Evolutionary conservation across 2,888 invertebrate species (phyloP).

Genomic region (Thereva unica): DNA sequence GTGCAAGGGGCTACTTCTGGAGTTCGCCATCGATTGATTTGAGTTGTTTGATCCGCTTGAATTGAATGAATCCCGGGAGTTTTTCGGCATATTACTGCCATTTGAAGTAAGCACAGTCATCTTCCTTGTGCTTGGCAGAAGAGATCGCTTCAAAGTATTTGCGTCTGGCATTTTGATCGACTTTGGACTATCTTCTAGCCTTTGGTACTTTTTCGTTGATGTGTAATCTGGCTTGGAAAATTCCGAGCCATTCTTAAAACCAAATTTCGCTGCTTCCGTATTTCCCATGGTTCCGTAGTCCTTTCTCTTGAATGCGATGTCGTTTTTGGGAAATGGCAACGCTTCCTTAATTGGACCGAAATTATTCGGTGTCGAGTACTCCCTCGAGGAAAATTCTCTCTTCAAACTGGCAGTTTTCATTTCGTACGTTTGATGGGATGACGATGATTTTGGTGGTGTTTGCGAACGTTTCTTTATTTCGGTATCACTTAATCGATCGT

Average conservation of each 20-base stretch:
- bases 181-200: conserved; percentile 41
- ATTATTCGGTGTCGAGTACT: conserved; percentile 38
- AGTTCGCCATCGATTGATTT: conserved; percentile 35
- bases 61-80: conserved; percentile 43
- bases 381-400: conserved; percentile 37
- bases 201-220: conserved; percentile 45
- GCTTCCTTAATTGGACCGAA: conserved; percentile 29
- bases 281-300: conserved; percentile 43
- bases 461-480: conserved; percentile 43
- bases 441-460: conserved; percentile 44
- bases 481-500: conserved; percentile 44
- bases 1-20: conserved; percentile 40
- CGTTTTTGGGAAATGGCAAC: conserved; percentile 36
- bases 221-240: conserved; percentile 43
- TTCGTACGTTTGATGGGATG: conserved; percentile 40
- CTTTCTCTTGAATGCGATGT: conserved; percentile 39
- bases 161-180: conserved; percentile 19
- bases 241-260: conserved; percentile 36
- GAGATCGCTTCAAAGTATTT: conserved; percentile 40
- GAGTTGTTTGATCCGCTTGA: conserved; percentile 43
- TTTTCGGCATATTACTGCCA: conserved; percentile 37
- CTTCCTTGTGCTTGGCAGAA: conserved; percentile 41
- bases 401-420: conserved; percentile 43
- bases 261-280: conserved; percentile 37
- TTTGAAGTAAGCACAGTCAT: conserved; percentile 36